phyloP scores from a whole-genome alignment of 2,797 vertebrate species.

The Arvicola amphibius region DNA sequence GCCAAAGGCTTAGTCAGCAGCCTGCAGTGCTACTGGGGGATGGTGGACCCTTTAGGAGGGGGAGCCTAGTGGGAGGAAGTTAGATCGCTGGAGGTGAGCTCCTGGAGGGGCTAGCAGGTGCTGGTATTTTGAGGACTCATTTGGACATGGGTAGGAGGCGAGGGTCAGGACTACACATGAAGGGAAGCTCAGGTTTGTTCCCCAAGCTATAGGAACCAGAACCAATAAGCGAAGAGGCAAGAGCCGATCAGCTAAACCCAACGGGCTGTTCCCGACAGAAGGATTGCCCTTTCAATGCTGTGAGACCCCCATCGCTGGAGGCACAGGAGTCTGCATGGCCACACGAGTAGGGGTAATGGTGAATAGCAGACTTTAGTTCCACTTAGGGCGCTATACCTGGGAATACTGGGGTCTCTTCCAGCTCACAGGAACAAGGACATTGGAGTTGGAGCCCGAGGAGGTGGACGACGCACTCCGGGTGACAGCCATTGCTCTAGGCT shows the following conservation, averaged over 20 bases:
- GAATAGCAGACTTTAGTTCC: neutral
- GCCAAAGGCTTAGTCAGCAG: neutral
- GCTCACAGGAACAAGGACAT: constrained; percentile 98
- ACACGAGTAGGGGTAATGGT: accelerated
- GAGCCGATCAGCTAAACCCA: neutral
- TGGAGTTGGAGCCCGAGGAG: constrained; percentile 98
- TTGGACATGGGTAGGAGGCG: neutral
- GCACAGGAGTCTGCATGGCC: accelerated
- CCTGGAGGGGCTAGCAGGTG: neutral
- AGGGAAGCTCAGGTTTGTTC: neutral
- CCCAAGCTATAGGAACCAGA: neutral
- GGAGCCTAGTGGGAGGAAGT: neutral
- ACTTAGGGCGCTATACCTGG: constrained; percentile 88
- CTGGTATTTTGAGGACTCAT: neutral
- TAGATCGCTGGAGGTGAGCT: neutral
- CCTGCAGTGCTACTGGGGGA: neutral
- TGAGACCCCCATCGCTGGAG: neutral
- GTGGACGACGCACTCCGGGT: constrained; percentile 98
- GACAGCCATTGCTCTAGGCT: constrained; percentile 94
- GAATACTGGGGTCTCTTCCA: constrained; percentile 98
- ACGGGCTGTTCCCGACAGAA: neutral
- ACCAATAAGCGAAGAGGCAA: neutral
- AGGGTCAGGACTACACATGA: neutral
- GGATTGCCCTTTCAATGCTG: neutral
- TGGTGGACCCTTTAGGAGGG: neutral